These are phyloP conservation scores for Panopea generosa DNA, from an alignment of 2,888 invertebrate genomes.

Conservation along the genomic window DNA sequence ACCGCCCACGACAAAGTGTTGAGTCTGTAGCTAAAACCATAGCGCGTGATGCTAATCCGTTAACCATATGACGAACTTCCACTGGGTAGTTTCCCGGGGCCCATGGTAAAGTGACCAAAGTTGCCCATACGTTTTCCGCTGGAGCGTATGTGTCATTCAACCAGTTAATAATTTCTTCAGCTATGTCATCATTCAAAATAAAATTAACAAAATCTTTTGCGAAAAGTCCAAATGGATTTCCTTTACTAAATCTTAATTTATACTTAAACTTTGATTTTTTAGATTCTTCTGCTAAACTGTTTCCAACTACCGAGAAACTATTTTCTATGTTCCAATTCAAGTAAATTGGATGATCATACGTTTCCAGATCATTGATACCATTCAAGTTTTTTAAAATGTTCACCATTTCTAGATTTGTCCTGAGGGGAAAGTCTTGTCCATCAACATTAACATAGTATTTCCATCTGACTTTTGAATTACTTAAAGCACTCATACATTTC, in stretches of 20 bases:
- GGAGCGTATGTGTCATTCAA: constrained; percentile 66
- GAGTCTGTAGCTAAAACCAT: constrained; percentile 69
- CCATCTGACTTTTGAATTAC: constrained; percentile 54
- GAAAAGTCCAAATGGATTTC: constrained; percentile 63
- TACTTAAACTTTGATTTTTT: constrained; percentile 23
- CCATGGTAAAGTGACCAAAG: constrained; percentile 63
- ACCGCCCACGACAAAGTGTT: constrained; percentile 62
- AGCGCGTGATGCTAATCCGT: constrained; percentile 67
- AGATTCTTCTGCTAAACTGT: constrained; percentile 29
- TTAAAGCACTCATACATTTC: constrained; percentile 65
- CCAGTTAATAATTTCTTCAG: constrained; percentile 57
- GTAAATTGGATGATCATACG: constrained; percentile 50
- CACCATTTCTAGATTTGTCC: constrained; percentile 83
- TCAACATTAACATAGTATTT: constrained; percentile 77
- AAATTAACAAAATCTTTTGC: constrained; percentile 65
- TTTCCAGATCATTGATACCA: constrained; percentile 79
- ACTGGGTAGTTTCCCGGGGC: constrained; percentile 71
- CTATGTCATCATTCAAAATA: constrained; percentile 53
- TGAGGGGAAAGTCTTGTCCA: constrained; percentile 81
- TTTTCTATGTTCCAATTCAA: constrained; percentile 41
- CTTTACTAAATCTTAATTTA: constrained; percentile 56
- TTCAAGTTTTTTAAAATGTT: constrained; percentile 78
- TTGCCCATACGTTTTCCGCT: constrained; percentile 71
- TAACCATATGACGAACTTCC: constrained; percentile 63
- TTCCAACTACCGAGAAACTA: constrained; percentile 25